Evolutionary conservation across 2,888 invertebrate genomes (phyloP).

Genomic region (Callyntrura sp.): DNA sequence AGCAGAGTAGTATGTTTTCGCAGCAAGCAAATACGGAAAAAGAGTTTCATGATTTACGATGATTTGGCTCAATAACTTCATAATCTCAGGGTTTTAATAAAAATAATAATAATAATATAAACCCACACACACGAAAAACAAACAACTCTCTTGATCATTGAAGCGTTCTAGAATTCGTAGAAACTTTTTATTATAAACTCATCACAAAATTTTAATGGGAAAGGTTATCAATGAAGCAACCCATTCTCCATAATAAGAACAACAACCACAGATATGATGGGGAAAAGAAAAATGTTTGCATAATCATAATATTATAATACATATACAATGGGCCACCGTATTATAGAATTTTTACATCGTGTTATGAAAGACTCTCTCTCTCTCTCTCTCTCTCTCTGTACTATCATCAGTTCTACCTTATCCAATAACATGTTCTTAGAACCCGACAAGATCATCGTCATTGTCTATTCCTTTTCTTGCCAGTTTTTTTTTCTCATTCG

Average conservation of each 20-base stretch:
- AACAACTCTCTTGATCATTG: slow-evolving; percentile 14
- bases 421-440: too few relatives aligned
- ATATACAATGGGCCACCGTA: too few relatives aligned
- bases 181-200: slow-evolving; percentile 23
- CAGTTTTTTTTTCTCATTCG: not conserved
- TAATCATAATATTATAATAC: too few relatives aligned
- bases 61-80: not conserved
- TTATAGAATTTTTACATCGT: too few relatives aligned
- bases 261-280: too few relatives aligned
- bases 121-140: not conserved
- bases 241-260: too few relatives aligned
- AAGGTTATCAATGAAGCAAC: not conserved
- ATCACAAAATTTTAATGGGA: not conserved
- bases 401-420: not conserved
- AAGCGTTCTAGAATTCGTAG: not conserved
- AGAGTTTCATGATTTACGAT: not conserved
- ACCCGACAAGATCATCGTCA: not conserved
- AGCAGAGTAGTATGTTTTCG: not conserved
- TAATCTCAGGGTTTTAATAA: slow-evolving; percentile 20
- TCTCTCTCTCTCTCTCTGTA: too few relatives aligned
- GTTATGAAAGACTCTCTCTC: too few relatives aligned
- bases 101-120: too few relatives aligned
- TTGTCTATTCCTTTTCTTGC: not conserved
- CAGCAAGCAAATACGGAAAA: not conserved
- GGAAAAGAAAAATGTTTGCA: slow-evolving; percentile 10